Percentiles rank a stretch among this genome's conserved stretches.
Evolutionary conservation across 2,797 vertebrate species (phyloP).

Genomic region (Megalops cyprinoides): DNA sequence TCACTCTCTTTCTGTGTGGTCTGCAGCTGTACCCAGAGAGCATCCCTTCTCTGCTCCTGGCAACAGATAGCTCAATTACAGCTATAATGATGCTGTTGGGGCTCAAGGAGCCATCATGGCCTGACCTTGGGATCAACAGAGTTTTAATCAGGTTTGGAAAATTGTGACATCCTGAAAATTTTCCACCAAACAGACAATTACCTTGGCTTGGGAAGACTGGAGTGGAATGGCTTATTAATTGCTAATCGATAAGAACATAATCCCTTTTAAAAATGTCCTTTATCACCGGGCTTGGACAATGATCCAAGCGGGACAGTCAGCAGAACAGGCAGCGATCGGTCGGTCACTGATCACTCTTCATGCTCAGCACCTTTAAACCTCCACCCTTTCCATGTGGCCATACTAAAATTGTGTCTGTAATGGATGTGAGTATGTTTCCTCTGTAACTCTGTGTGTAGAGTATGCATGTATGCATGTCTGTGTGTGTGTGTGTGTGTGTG

Average conservation of each 20-base stretch:
- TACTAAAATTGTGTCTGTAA: background rate
- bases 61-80: constrained; percentile 40
- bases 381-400: background rate
- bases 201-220: constrained; percentile 48
- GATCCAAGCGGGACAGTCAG: constrained; percentile 48
- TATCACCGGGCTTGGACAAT: constrained; percentile 49
- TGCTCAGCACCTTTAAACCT: background rate
- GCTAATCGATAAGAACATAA: constrained; percentile 66
- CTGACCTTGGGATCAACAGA: constrained; percentile 37
- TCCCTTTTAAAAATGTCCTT: constrained; percentile 40
- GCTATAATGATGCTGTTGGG: constrained; percentile 51
- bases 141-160: constrained; percentile 58
- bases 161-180: constrained; percentile 38
- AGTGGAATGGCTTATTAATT: constrained; percentile 45
- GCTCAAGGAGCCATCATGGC: constrained; percentile 43
- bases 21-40: background rate
- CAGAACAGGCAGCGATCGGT: constrained; percentile 17
- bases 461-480: background rate
- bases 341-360: constrained; percentile 29
- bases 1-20: background rate
- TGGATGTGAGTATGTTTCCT: background rate
- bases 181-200: constrained; percentile 51
- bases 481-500: background rate
- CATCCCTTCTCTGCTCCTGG: constrained; percentile 3
- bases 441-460: background rate